These are phyloP conservation scores for Tolypeutes matacus DNA, from an alignment of 2,797 vertebrate species.

Conservation along the genomic window DNA sequence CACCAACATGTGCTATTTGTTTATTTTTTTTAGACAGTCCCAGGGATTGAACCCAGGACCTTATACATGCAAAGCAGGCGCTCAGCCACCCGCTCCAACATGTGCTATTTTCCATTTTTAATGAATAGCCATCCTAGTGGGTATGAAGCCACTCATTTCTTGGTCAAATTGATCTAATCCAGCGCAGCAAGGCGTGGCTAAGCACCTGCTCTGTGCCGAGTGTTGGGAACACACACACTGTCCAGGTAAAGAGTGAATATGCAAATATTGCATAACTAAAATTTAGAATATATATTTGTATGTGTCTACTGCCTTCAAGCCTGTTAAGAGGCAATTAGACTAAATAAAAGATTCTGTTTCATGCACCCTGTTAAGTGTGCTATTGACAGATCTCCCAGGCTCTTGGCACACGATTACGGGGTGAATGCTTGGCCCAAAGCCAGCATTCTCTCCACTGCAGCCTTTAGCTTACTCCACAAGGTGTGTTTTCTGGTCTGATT, in stretches of 20 bases:
- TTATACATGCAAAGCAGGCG: too few relatives aligned
- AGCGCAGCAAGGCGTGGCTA: background rate
- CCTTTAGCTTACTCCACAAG: background rate
- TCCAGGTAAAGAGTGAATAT: background rate
- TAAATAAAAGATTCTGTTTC: background rate
- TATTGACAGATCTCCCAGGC: background rate
- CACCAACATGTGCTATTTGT: too few relatives aligned
- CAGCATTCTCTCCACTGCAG: background rate
- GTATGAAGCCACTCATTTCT: too few relatives aligned
- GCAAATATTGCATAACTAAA: background rate
- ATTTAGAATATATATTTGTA: background rate
- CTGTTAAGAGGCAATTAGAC: background rate
- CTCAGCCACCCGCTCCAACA: too few relatives aligned
- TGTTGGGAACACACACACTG: rapidly evolving
- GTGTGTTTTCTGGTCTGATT: background rate
- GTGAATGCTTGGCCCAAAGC: background rate
- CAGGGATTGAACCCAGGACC: too few relatives aligned
- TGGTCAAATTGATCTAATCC: background rate
- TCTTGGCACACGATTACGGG: background rate
- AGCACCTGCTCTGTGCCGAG: background rate
- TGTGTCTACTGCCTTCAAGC: background rate
- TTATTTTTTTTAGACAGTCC: too few relatives aligned
- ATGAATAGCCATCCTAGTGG: too few relatives aligned
- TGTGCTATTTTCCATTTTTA: too few relatives aligned
- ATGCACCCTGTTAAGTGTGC: background rate